phyloP scores from a whole-genome alignment of 2,113 vertebrate species.

The Tautogolabrus adspersus region DNA sequence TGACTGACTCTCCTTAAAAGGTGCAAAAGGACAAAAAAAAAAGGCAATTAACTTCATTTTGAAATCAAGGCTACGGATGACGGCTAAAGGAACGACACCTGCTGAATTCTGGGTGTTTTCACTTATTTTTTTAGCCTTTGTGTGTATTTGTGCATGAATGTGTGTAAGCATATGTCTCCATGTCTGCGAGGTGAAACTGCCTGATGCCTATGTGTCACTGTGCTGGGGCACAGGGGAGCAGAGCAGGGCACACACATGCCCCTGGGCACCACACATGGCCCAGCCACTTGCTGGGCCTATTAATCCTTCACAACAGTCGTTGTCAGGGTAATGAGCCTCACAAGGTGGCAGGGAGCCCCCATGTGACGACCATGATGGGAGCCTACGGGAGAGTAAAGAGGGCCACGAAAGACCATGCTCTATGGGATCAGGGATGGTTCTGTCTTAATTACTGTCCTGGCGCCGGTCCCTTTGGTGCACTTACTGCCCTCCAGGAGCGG shows the following conservation, averaged over 20 bases:
- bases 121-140: neutral
- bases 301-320: conserved; percentile 81
- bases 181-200: conserved; percentile 46
- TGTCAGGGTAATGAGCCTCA: conserved; percentile 85
- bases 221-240: conserved; percentile 61
- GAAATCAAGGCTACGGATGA: neutral
- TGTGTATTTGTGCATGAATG: neutral
- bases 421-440: conserved; percentile 65
- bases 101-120: conserved; percentile 2
- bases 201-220: conserved; percentile 47
- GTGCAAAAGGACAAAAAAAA: neutral
- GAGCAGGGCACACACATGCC: conserved; percentile 55
- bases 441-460: conserved; percentile 80
- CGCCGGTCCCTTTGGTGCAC: conserved; percentile 49
- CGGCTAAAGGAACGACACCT: neutral
- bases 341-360: conserved; percentile 67
- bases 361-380: conserved; percentile 70
- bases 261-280: conserved; percentile 59
- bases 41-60: neutral
- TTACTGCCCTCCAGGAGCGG: conserved; percentile 46
- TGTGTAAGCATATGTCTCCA: conserved; percentile 24
- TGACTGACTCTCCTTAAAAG: neutral
- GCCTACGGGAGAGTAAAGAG: conserved; percentile 62
- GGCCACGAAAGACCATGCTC: conserved; percentile 62
- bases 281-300: conserved; percentile 78